Conservation (phyloP, 2,888 invertebrate species). For the Cheilosia variabilis region DNA sequence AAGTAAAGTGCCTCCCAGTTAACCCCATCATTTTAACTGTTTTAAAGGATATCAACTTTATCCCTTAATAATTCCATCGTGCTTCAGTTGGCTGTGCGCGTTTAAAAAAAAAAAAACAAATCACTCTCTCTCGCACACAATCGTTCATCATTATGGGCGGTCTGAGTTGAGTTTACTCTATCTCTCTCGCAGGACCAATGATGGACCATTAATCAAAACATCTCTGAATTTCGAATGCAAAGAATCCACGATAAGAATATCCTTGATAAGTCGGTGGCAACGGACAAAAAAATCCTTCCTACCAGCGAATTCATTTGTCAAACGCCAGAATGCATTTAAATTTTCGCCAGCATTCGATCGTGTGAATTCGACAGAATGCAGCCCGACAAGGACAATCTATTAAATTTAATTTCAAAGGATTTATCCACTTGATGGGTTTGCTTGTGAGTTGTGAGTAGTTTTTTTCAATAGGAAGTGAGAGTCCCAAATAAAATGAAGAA, state of each 20-base stretch:
- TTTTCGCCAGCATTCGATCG: slow-evolving; percentile 46
- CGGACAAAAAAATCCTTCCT: slow-evolving; percentile 14
- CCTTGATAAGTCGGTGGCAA: slow-evolving; percentile 11
- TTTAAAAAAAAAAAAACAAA: not conserved
- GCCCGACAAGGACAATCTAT: slow-evolving; percentile 56
- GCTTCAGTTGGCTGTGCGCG: not conserved
- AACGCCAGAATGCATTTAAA: slow-evolving; percentile 52
- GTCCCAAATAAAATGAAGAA: slow-evolving; percentile 48
- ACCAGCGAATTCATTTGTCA: slow-evolving; percentile 70
- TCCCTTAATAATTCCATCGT: slow-evolving; percentile 57
- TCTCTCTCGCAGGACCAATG: slow-evolving; percentile 32
- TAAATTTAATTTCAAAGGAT: slow-evolving; percentile 66
- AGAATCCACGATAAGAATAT: slow-evolving; percentile 55
- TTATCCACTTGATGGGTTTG: slow-evolving; percentile 52
- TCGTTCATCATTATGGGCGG: slow-evolving; percentile 52
- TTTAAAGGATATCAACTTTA: slow-evolving; percentile 63
- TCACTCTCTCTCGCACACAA: not conserved
- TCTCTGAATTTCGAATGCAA: slow-evolving; percentile 72
- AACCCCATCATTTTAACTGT: slow-evolving; percentile 67
- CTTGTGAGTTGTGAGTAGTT: slow-evolving; percentile 19
- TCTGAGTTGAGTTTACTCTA: not conserved
- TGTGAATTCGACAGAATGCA: slow-evolving; percentile 69
- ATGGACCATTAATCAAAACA: slow-evolving; percentile 70
- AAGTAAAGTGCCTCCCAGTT: slow-evolving; percentile 38
- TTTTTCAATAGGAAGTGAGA: slow-evolving; percentile 15